Evolutionary conservation across 2,113 vertebrate species (phyloP).

Genomic region (Macrotus californicus): DNA sequence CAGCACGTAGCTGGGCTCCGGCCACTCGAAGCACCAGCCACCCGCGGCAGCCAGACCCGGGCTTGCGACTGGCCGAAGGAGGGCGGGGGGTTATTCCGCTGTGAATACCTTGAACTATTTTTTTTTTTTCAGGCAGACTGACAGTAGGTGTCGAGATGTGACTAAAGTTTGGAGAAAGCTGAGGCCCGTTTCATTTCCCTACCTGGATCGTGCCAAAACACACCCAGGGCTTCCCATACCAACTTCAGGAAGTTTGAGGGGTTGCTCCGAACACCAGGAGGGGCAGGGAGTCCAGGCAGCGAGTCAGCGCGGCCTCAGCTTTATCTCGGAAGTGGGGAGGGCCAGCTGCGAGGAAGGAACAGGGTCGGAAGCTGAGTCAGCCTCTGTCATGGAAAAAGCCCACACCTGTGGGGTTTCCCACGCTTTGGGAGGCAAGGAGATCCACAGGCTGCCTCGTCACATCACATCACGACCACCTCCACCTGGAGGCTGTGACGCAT

Average conservation of each 20-base stretch:
- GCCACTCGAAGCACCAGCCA: background rate
- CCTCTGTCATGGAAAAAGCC: background rate
- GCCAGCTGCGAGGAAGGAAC: background rate
- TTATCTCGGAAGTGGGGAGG: background rate
- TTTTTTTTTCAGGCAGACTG: conserved; percentile 4
- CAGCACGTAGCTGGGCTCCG: conserved; percentile 37
- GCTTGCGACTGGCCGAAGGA: conserved; percentile 36
- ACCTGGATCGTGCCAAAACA: background rate
- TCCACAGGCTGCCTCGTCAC: background rate
- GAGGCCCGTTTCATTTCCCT: background rate
- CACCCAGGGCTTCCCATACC: background rate
- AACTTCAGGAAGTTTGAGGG: background rate
- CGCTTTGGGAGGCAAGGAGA: background rate
- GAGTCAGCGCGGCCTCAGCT: background rate
- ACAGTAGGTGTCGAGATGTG: background rate
- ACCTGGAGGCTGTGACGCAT: accelerated
- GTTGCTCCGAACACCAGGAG: background rate
- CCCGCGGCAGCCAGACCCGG: conserved; percentile 17
- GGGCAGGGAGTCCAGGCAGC: background rate
- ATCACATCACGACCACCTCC: background rate
- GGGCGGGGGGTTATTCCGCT: background rate
- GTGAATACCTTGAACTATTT: background rate
- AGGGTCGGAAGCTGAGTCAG: background rate
- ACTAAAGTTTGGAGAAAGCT: background rate
- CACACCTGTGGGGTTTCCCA: background rate